Evolutionary conservation across 1,140 invertebrate species (phyloP).

Genomic region (Sycophaga agraensis): DNA sequence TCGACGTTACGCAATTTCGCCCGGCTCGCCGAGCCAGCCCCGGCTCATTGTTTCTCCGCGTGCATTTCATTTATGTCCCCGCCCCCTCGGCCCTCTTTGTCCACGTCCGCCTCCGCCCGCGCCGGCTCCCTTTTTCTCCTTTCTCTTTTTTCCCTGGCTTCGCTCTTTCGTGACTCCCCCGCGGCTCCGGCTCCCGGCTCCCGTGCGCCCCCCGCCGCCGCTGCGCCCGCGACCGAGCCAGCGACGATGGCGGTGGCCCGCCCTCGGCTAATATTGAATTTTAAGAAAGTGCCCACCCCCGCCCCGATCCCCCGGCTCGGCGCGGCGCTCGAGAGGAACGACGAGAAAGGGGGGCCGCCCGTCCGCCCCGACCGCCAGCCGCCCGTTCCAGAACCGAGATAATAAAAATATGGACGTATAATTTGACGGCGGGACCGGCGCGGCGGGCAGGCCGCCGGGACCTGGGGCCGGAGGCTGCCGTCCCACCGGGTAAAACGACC

Average conservation of each 20-base stretch:
- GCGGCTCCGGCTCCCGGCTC: neutral
- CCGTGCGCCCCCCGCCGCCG: too few species aligned
- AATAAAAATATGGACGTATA: constrained; percentile 27
- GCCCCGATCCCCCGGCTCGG: neutral
- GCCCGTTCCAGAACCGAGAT: constrained; percentile 10
- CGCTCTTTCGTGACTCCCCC: neutral
- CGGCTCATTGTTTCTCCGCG: neutral
- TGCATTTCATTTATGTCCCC: constrained; percentile 9
- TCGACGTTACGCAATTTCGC: constrained; percentile 24
- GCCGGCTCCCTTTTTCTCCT: too few species aligned
- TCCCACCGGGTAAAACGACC: constrained; percentile 17
- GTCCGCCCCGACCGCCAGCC: too few species aligned
- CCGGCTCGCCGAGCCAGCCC: neutral
- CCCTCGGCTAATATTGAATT: constrained; percentile 47
- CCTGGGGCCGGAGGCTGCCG: neutral
- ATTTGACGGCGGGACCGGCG: constrained; percentile 9
- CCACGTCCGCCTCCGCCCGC: neutral
- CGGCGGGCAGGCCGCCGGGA: neutral
- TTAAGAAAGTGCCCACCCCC: constrained; percentile 41
- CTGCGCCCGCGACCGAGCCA: neutral
- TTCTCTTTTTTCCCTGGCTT: neutral
- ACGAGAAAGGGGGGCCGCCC: constrained; percentile 27
- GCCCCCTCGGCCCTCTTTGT: neutral
- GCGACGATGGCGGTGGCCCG: constrained; percentile 15
- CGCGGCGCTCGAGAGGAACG: too few species aligned